These are phyloP conservation scores for Tautogolabrus adspersus DNA, from an alignment of 2,113 vertebrate species.

Conservation along the genomic window DNA sequence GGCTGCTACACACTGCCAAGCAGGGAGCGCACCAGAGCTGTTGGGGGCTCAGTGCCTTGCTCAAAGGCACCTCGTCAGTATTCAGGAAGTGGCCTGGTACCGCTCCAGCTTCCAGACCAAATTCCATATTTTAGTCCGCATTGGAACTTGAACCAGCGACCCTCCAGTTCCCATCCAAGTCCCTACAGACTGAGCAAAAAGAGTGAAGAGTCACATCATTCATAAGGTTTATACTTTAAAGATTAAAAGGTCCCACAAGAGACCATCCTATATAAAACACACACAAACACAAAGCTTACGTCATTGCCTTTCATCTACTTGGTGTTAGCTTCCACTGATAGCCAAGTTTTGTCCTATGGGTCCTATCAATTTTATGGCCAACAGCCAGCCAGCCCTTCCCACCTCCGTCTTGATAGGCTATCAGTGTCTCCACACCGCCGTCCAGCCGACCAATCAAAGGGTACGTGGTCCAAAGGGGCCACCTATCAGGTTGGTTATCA, in stretches of 20 bases:
- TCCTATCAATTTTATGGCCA: constrained; percentile 71
- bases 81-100: too few species aligned
- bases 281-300: not conserved
- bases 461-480: constrained; percentile 66
- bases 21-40: too few species aligned
- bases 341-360: constrained; percentile 59
- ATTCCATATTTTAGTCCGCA: too few species aligned
- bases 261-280: not conserved
- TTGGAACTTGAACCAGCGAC: too few species aligned
- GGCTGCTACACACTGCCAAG: too few species aligned
- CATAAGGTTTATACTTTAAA: not conserved
- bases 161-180: too few species aligned
- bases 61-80: too few species aligned
- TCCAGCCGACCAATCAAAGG: constrained; percentile 66
- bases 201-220: too few species aligned
- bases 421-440: constrained; percentile 63
- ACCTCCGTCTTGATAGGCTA: constrained; percentile 69
- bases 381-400: constrained; percentile 65
- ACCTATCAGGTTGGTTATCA: constrained; percentile 81
- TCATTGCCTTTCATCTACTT: constrained; percentile 65
- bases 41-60: too few species aligned
- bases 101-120: too few species aligned
- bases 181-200: not conserved
- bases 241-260: not conserved
- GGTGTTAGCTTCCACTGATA: constrained; percentile 23